A percentile compares a stretch with the other conserved stretches of the same genome.
Conservation (phyloP, 2,113 vertebrate genomes). For the rat (Rattus norvegicus) region DNA sequence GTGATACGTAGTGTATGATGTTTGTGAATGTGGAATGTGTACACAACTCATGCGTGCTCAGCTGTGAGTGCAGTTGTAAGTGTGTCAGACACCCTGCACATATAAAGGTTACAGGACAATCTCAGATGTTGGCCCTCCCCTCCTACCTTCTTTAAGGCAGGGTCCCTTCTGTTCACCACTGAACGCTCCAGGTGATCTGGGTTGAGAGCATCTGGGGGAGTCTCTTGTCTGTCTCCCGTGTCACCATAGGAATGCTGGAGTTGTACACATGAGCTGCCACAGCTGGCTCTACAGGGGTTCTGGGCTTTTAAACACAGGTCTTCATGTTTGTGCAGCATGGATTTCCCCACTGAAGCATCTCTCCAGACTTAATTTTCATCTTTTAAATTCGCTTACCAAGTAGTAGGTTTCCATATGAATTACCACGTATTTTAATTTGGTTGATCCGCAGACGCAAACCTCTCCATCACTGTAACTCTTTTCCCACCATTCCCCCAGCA, state of each 20-base stretch:
- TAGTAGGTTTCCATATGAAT: neutral
- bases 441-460: neutral
- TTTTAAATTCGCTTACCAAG: neutral
- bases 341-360: neutral
- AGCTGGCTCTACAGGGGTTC: neutral
- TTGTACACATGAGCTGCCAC: neutral
- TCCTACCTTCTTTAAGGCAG: neutral
- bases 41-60: no score
- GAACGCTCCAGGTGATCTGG: neutral
- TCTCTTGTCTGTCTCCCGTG: neutral
- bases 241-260: neutral
- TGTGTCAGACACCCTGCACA: fast-evolving
- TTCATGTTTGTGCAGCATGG: neutral
- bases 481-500: neutral
- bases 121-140: neutral
- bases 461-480: neutral
- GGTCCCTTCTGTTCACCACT: neutral
- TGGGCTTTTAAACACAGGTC: neutral
- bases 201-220: neutral
- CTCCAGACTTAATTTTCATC: neutral
- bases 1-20: no score
- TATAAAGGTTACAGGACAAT: neutral
- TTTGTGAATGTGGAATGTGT: neutral
- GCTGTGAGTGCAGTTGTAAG: neutral
- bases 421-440: neutral